Evolutionary conservation across 2,888 invertebrate species (phyloP).

Genomic region (Limnephilus marmoratus): DNA sequence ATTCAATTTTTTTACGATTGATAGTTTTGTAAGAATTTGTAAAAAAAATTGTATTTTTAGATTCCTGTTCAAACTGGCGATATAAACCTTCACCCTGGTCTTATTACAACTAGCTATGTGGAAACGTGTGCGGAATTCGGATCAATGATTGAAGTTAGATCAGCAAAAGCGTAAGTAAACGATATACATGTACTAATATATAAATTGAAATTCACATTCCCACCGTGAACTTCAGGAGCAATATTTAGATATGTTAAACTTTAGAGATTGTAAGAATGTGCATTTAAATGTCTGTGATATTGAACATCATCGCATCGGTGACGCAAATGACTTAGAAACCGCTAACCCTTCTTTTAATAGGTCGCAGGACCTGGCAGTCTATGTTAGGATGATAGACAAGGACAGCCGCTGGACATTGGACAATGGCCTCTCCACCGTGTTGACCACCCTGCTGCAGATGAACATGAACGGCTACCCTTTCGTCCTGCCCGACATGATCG

Average conservation of each 20-base stretch:
- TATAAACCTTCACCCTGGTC: conserved; percentile 71
- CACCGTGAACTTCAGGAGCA: too few relatives aligned
- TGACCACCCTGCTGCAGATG: conserved; percentile 77
- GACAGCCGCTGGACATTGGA: conserved; percentile 81
- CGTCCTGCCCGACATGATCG: conserved; percentile 88
- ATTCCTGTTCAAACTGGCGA: conserved; percentile 73
- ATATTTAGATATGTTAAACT: too few relatives aligned
- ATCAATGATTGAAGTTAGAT: conserved; percentile 81
- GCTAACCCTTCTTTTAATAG: conserved; percentile 65
- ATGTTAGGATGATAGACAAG: conserved; percentile 86
- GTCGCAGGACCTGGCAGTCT: conserved; percentile 81
- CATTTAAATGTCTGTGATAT: too few relatives aligned
- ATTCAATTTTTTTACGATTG: background rate
- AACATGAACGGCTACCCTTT: conserved; percentile 76
- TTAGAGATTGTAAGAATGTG: too few relatives aligned
- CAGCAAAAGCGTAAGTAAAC: conserved; percentile 74
- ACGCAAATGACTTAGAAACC: too few relatives aligned
- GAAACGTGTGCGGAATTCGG: conserved; percentile 77
- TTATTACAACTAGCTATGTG: conserved; percentile 76
- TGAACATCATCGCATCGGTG: too few relatives aligned
- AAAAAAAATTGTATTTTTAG: conserved; percentile 68
- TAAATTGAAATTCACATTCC: background rate
- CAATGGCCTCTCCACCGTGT: conserved; percentile 82
- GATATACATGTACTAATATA: background rate
- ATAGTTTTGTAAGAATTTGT: background rate